Conservation (phyloP, 1,140 invertebrate species). For the Bombus turneri region DNA sequence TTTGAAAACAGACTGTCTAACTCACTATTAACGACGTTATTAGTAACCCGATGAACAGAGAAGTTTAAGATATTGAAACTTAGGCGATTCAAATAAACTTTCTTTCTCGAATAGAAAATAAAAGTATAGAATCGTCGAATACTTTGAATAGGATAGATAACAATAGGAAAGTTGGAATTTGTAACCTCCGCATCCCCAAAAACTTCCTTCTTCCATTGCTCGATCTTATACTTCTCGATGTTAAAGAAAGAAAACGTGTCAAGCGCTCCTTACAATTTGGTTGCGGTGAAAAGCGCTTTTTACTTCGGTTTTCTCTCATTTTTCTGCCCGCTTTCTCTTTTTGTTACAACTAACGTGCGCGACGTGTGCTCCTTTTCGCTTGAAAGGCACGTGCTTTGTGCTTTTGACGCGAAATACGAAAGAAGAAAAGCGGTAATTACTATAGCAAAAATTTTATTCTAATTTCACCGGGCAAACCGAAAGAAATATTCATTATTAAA, state of each 20-base stretch:
- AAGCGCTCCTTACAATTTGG: slow-evolving; percentile 43
- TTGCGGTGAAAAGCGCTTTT: slow-evolving; percentile 36
- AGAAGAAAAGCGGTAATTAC: slow-evolving; percentile 46
- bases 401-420: slow-evolving; percentile 36
- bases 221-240: neutral
- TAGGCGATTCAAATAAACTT: neutral
- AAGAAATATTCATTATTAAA: slow-evolving; percentile 39
- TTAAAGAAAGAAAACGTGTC: slow-evolving; percentile 21
- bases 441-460: slow-evolving; percentile 35
- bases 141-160: neutral
- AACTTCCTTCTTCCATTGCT: neutral
- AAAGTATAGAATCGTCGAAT: neutral
- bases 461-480: neutral
- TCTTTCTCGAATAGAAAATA: neutral
- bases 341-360: slow-evolving; percentile 20
- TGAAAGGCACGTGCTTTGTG: slow-evolving; percentile 35
- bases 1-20: no score
- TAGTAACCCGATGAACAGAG: no score
- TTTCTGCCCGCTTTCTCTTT: neutral
- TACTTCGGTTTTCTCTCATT: neutral
- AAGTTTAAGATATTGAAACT: neutral
- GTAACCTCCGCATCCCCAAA: neutral
- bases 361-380: slow-evolving; percentile 9
- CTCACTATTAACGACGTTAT: no score
- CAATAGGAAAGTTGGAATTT: neutral